A percentile compares a stretch with the other conserved stretches of the same genome.
Evolutionary conservation across 2,888 invertebrate species (phyloP).

Genomic region (Dorcus parallelipipedus): DNA sequence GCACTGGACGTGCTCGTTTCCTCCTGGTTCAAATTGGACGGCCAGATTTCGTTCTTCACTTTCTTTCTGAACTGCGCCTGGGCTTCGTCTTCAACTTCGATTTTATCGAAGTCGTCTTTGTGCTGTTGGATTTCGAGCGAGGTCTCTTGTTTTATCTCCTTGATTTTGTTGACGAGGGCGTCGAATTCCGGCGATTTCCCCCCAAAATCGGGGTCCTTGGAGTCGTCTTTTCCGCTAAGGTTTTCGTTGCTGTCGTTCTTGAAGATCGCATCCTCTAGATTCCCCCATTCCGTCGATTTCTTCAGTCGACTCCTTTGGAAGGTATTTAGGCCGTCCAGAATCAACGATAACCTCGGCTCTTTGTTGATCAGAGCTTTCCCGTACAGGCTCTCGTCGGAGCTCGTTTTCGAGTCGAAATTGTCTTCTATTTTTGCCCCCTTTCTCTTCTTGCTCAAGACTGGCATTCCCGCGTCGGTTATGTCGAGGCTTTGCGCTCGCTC

Average conservation of each 20-base stretch:
- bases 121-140: constrained; percentile 19
- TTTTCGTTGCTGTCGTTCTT: constrained; percentile 40
- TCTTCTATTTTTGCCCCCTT: constrained; percentile 60
- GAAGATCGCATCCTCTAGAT: constrained; percentile 71
- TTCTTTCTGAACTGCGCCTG: neutral
- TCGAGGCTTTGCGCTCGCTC: constrained; percentile 80
- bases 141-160: constrained; percentile 40
- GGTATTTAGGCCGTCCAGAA: constrained; percentile 64
- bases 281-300: constrained; percentile 74
- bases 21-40: neutral
- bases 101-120: constrained; percentile 2
- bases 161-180: constrained; percentile 43
- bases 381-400: constrained; percentile 43
- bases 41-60: constrained; percentile 1
- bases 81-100: neutral
- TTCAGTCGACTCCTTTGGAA: constrained; percentile 67
- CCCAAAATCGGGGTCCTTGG: constrained; percentile 29
- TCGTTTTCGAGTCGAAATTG: constrained; percentile 41
- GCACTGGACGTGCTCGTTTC: no score
- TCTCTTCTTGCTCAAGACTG: constrained; percentile 55
- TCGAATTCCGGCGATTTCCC: constrained; percentile 38
- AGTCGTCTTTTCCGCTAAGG: constrained; percentile 32
- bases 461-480: constrained; percentile 56
- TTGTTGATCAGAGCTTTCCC: constrained; percentile 54
- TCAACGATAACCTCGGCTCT: constrained; percentile 58